These are phyloP conservation scores for Cosmia trapezina DNA, from an alignment of 2,888 invertebrate species.

Conservation along the genomic window DNA sequence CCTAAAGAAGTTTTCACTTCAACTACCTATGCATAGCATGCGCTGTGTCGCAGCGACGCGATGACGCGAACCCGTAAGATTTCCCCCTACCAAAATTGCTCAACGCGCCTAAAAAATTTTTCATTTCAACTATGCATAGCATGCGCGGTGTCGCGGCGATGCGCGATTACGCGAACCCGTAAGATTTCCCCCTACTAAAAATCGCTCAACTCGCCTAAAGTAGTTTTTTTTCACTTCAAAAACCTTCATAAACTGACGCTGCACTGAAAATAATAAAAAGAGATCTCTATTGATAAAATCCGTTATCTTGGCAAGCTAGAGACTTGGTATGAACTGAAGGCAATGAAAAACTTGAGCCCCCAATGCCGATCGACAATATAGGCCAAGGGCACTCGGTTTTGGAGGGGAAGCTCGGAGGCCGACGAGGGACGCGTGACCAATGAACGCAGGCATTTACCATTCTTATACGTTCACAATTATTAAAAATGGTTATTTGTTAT, in stretches of 20 bases:
- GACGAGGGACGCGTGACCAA: slow-evolving; percentile 46
- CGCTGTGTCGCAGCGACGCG: no score
- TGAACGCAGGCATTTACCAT: slow-evolving; percentile 51
- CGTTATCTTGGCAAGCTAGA: slow-evolving; percentile 41
- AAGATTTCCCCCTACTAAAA: no score
- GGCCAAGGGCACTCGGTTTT: slow-evolving; percentile 56
- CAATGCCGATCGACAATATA: slow-evolving; percentile 48
- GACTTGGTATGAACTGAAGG: slow-evolving; percentile 29
- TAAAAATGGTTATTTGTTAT: slow-evolving; percentile 13
- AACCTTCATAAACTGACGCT: background rate
- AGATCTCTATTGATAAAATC: slow-evolving; percentile 38
- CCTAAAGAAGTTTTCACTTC: no score
- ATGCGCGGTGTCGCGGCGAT: no score
- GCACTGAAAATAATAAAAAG: slow-evolving; percentile 8
- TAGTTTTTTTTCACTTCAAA: background rate
- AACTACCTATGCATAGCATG: no score
- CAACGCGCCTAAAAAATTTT: no score
- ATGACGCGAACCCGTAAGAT: no score
- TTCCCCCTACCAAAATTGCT: no score
- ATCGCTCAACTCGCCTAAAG: no score
- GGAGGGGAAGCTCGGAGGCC: slow-evolving; percentile 53
- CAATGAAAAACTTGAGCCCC: slow-evolving; percentile 58
- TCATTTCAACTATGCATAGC: no score
- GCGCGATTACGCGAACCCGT: no score
- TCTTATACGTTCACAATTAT: slow-evolving; percentile 36